These are phyloP conservation scores for Onychostoma macrolepis DNA, from an alignment of 2,113 vertebrate genomes.

Conservation along the genomic window DNA sequence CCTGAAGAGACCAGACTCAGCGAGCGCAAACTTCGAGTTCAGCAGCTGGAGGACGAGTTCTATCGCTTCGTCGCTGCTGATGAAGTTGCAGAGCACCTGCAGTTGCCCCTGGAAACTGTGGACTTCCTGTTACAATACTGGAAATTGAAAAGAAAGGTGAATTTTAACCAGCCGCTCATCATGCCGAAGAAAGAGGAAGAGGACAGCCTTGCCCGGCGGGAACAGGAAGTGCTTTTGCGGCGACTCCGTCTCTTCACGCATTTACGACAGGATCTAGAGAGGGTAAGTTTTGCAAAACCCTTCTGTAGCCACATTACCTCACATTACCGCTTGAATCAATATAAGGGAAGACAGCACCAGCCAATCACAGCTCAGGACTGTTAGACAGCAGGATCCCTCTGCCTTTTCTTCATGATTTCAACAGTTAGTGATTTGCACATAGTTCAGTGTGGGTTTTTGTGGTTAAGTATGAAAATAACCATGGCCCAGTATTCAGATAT, in stretches of 20 bases:
- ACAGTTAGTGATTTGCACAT: background rate
- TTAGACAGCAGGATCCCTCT: background rate
- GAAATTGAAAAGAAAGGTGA: constrained; percentile 94
- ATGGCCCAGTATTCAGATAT: too few species aligned
- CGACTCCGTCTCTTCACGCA: constrained; percentile 95
- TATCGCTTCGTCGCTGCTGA: constrained; percentile 84
- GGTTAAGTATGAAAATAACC: too few species aligned
- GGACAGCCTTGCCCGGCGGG: constrained; percentile 91
- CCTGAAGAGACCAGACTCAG: constrained; percentile 77
- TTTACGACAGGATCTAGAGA: constrained; percentile 94
- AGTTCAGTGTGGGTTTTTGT: background rate
- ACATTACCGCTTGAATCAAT: background rate
- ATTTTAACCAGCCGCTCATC: constrained; percentile 94
- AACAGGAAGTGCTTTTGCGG: constrained; percentile 93
- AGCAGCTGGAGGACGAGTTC: constrained; percentile 95
- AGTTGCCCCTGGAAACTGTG: constrained; percentile 80
- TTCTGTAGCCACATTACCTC: background rate
- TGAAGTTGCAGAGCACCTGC: constrained; percentile 82
- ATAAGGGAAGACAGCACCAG: background rate
- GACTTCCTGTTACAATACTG: constrained; percentile 96
- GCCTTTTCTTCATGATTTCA: background rate
- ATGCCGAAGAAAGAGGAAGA: constrained; percentile 96
- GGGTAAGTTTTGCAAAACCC: constrained; percentile 79
- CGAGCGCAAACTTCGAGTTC: constrained; percentile 90
- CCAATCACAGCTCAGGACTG: background rate